These are phyloP conservation scores for Thaleichthys pacificus DNA, from an alignment of 2,797 vertebrate species.

Conservation along the genomic window DNA sequence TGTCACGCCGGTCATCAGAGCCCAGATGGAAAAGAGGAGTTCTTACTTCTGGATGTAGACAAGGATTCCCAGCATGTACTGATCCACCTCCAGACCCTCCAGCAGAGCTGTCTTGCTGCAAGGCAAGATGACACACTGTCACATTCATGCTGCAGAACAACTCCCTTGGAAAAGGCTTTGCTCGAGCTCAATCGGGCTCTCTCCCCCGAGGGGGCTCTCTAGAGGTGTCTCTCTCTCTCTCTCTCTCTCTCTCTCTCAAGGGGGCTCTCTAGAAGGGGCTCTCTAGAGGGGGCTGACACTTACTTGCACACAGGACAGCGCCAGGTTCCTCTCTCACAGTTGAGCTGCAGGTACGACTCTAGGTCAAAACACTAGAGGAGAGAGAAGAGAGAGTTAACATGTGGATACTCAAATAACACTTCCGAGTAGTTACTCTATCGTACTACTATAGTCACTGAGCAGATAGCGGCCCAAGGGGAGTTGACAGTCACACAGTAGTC, in stretches of 20 bases:
- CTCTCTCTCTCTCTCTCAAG: too few species aligned
- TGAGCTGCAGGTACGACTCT: slow-evolving; percentile 93
- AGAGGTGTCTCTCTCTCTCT: too few species aligned
- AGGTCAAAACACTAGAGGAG: slow-evolving; percentile 86
- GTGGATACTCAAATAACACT: background rate
- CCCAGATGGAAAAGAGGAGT: background rate
- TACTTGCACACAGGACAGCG: slow-evolving; percentile 96
- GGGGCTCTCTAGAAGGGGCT: background rate
- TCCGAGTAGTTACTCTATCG: background rate
- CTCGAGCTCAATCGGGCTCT: background rate
- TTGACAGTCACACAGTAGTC: too few species aligned
- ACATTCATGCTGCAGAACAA: background rate
- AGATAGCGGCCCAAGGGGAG: too few species aligned
- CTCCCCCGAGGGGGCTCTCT: background rate
- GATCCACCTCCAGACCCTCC: slow-evolving; percentile 92
- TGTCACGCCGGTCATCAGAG: background rate
- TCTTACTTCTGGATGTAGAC: slow-evolving; percentile 92
- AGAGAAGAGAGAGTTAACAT: background rate
- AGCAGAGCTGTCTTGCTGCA: slow-evolving; percentile 88
- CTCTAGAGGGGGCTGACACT: slow-evolving; percentile 37
- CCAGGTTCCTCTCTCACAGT: slow-evolving; percentile 93
- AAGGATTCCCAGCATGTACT: slow-evolving; percentile 93
- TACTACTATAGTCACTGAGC: too few species aligned
- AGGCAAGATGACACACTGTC: background rate
- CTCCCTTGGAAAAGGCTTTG: too few species aligned